Percentiles rank a stretch among this genome's conserved stretches.
phyloP scores from a whole-genome alignment of 2,888 invertebrate genomes.

The Ophion obscuratus region DNA sequence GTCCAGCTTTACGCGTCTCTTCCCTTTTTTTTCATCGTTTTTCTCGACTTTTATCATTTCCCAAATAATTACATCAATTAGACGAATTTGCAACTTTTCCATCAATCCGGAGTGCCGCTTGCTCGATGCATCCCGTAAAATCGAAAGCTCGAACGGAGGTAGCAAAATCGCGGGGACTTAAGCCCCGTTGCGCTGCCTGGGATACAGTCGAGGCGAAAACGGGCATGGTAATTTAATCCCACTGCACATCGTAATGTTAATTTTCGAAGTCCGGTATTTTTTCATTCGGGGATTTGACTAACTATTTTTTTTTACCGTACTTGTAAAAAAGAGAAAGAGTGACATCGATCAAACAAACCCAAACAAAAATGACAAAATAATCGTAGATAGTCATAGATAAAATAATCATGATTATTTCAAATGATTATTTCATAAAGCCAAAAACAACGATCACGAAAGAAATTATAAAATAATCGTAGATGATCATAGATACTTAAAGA shows the following conservation, averaged over 20 bases:
- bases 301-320: too few relatives aligned
- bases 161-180: not conserved
- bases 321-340: too few relatives aligned
- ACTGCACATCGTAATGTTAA: not conserved
- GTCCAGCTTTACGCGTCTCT: not conserved
- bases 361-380: too few relatives aligned
- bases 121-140: not conserved
- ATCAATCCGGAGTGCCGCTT: not conserved
- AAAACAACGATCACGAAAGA: too few relatives aligned
- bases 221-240: not conserved
- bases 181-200: not conserved
- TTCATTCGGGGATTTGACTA: too few relatives aligned
- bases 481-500: too few relatives aligned
- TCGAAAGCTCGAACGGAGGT: not conserved
- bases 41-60: not conserved
- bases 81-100: conserved; percentile 17
- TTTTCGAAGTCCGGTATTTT: too few relatives aligned
- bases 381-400: too few relatives aligned
- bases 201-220: not conserved
- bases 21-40: not conserved
- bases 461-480: too few relatives aligned
- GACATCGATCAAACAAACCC: too few relatives aligned
- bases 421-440: too few relatives aligned
- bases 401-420: too few relatives aligned
- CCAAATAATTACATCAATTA: not conserved